These are phyloP conservation scores for Alces alces DNA, from an alignment of 2,113 vertebrate species.

Conservation along the genomic window DNA sequence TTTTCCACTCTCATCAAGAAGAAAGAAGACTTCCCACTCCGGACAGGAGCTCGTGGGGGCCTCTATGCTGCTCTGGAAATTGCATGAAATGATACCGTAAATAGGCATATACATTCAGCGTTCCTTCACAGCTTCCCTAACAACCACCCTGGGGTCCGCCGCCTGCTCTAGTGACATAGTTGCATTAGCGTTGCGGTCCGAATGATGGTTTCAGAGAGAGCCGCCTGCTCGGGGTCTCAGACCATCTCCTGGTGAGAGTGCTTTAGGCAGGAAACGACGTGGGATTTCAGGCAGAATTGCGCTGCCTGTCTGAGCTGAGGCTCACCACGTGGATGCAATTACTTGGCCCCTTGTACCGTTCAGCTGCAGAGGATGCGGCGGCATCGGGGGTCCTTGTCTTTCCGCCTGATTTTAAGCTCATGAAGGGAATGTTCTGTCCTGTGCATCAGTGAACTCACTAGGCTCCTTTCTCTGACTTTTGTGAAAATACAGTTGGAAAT, in stretches of 20 bases:
- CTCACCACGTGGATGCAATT: rapidly evolving
- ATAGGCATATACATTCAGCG: rapidly evolving
- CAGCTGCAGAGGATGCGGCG: not conserved
- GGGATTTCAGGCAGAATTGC: not conserved
- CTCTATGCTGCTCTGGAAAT: not conserved
- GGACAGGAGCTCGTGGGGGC: not conserved
- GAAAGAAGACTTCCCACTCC: not conserved
- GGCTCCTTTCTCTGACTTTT: not conserved
- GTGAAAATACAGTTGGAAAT: not conserved
- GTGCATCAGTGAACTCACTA: not conserved
- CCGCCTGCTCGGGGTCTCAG: rapidly evolving
- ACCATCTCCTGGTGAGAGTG: rapidly evolving
- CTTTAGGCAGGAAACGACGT: rapidly evolving
- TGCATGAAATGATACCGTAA: rapidly evolving
- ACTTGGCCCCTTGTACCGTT: rapidly evolving
- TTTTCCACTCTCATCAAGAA: not conserved
- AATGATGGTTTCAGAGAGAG: not conserved
- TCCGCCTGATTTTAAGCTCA: not conserved
- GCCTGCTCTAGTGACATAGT: not conserved
- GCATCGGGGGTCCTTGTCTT: not conserved
- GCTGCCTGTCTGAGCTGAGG: not conserved
- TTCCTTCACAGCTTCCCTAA: not conserved
- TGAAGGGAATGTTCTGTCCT: not conserved
- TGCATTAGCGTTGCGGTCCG: rapidly evolving
- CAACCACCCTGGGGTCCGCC: not conserved